A percentile compares a stretch with the other conserved stretches of the same genome.
Evolutionary conservation across 2,888 invertebrate genomes (phyloP).

Genomic region (Pemphredon lugubris): DNA sequence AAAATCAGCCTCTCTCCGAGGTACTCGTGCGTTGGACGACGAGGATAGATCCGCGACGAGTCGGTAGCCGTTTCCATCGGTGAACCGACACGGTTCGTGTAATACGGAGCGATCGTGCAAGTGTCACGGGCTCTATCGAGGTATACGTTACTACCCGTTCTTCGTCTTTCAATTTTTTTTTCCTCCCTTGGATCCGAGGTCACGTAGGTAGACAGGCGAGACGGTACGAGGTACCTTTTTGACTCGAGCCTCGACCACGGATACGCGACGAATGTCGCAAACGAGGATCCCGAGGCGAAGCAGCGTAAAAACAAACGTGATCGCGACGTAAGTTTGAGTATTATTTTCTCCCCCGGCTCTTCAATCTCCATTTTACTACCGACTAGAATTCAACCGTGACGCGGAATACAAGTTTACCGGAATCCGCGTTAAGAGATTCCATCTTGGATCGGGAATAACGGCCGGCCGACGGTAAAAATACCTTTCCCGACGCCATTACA

Average conservation of each 20-base stretch:
- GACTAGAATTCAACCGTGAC: constrained; percentile 4
- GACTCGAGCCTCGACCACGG: constrained; percentile 19
- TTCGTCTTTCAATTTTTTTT: constrained; percentile 10
- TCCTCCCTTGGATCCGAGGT: constrained; percentile 37
- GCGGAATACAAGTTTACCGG: constrained; percentile 14
- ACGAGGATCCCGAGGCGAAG: too few species aligned
- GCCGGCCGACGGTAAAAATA: neutral
- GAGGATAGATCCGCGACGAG: constrained; percentile 38
- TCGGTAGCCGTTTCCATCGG: constrained; percentile 48
- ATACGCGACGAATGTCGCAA: neutral
- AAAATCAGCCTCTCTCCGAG: too few species aligned
- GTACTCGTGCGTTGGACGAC: constrained; percentile 45
- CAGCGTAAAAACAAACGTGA: neutral
- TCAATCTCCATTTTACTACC: too few species aligned
- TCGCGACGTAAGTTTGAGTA: too few species aligned
- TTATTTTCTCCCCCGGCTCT: too few species aligned
- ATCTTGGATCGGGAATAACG: constrained; percentile 30
- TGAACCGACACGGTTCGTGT: constrained; percentile 72
- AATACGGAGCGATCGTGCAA: constrained; percentile 49
- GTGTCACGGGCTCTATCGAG: constrained; percentile 33
- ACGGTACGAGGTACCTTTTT: neutral
- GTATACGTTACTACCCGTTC: constrained; percentile 11
- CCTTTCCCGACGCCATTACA: constrained; percentile 20
- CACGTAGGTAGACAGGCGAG: constrained; percentile 15
- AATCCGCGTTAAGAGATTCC: constrained; percentile 32